phyloP scores from a whole-genome alignment of 2,888 invertebrate genomes.

The Caenorhabditis zanzibari region DNA sequence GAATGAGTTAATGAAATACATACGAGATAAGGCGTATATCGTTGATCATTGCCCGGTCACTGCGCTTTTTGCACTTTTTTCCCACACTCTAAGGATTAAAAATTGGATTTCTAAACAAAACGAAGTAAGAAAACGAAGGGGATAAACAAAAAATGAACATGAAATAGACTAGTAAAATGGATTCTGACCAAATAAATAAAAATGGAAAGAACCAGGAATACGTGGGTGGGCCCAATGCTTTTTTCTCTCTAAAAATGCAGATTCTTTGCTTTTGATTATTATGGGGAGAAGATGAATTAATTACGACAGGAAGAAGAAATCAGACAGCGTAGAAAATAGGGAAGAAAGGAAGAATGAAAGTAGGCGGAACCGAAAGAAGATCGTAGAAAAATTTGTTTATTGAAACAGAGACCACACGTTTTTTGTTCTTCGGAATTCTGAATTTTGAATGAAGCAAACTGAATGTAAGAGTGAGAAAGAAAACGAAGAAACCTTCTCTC shows the following conservation, averaged over 20 bases:
- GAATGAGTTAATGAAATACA: slow-evolving; percentile 69
- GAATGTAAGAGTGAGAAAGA: slow-evolving; percentile 7
- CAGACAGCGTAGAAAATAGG: slow-evolving; percentile 1
- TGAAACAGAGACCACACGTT: slow-evolving; percentile 31
- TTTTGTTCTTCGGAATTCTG: slow-evolving; percentile 17
- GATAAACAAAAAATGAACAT: not conserved
- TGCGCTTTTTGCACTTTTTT: slow-evolving; percentile 26
- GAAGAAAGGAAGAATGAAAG: not conserved
- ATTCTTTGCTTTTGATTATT: not conserved
- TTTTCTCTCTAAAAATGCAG: slow-evolving; percentile 1
- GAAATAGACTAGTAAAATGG: not conserved
- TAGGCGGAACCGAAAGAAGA: not conserved
- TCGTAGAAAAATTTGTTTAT: slow-evolving; percentile 36
- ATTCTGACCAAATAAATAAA: slow-evolving; percentile 7
- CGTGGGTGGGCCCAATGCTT: slow-evolving; percentile 21
- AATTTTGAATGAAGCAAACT: too few relatives aligned
- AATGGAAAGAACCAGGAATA: not conserved
- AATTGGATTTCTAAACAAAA: slow-evolving; percentile 10
- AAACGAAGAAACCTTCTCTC: not conserved
- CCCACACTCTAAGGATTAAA: slow-evolving; percentile 19
- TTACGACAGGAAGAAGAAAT: slow-evolving; percentile 18
- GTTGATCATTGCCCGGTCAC: slow-evolving; percentile 47
- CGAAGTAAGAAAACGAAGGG: not conserved
- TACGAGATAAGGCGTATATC: slow-evolving; percentile 68
- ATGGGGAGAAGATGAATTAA: slow-evolving; percentile 26